phyloP scores from a whole-genome alignment of 1,140 invertebrate species.

The Polypedilum vanderplanki region DNA sequence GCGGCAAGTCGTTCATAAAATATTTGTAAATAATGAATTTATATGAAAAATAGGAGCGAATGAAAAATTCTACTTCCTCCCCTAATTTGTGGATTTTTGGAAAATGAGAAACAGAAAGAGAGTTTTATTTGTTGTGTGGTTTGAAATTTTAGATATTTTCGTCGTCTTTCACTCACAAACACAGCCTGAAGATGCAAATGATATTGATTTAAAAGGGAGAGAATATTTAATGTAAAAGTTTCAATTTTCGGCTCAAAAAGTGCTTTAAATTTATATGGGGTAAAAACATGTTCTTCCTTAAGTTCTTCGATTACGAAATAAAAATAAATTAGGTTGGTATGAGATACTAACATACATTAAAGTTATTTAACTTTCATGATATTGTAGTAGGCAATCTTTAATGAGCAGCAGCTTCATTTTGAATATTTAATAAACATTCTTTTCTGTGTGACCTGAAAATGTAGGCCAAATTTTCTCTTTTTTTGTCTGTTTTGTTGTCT shows the following conservation, averaged over 20 bases:
- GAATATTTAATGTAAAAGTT: constrained; percentile 19
- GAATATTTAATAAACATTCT: background rate
- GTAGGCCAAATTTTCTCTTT: background rate
- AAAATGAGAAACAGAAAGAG: too few species aligned
- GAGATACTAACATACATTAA: too few species aligned
- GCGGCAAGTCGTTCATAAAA: constrained; percentile 9
- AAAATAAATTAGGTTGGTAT: too few species aligned
- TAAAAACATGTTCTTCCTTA: too few species aligned
- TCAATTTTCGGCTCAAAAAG: constrained; percentile 1
- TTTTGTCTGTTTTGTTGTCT: too few species aligned
- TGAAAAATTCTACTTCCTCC: background rate
- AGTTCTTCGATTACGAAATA: too few species aligned
- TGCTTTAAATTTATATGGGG: too few species aligned
- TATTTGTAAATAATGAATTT: constrained; percentile 20
- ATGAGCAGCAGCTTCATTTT: background rate
- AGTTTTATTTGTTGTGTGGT: background rate
- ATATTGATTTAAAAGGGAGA: constrained; percentile 13
- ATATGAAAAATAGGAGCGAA: background rate
- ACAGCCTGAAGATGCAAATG: background rate
- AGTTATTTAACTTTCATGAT: background rate
- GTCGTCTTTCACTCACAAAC: too few species aligned
- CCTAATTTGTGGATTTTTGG: background rate
- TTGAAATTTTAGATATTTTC: too few species aligned
- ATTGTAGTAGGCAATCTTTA: background rate
- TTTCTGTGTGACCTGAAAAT: background rate